Base-by-base conservation (phyloP, 2,888 invertebrate genomes). In the Zhuqinia jingwanae region DNA sequence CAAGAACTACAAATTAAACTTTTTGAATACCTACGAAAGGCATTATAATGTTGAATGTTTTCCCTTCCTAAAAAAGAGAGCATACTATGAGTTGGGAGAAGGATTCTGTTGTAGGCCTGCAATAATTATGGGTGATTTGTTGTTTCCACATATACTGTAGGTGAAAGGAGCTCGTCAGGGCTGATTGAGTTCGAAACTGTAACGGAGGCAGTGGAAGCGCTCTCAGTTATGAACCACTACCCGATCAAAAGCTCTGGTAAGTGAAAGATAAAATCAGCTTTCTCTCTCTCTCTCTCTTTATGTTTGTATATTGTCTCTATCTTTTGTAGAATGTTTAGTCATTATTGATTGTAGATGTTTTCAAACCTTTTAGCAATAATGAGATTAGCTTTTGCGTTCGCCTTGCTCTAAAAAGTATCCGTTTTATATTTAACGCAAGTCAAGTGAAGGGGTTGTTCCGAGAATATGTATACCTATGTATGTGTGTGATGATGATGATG, bases 201-300 rank as follows among this genome's bases (percentile, higher is more conserved):
- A 90, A 96, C 96, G 36, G 96, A 97, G 92, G 98, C 99, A 6
- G 96, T 98, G 56, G 97, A 98, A 92, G 99, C 98, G 81, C 96
- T 99, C 91, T 97, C 98, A 95, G 96, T 97, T 89, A 97, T 97
- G 93, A 99, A 99, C 94, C 99, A 99, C 94, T 96, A 97, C 90
- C 97, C 98, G 91, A 96, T 99, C 91, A 96, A 97, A 92, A 98
- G 97, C 93, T 97, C 98, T 94, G 97, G 97, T 97, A 93, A 78
- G 70, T 77, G 45, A 60, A 58, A 77, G 45, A 42, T 15, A 17
- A 36, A 75, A 20, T 56, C 36, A 30, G 30, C 53, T 56, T 25
- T 25, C 42, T 13, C 17, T 17, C 22, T 45, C 25, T 20, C 27
- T 47, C 15, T 13, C 5, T 5, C 50, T 27, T 70, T 8, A 15